phyloP scores from a whole-genome alignment of 2,113 vertebrate genomes.

The Ginglymostoma cirratum region DNA sequence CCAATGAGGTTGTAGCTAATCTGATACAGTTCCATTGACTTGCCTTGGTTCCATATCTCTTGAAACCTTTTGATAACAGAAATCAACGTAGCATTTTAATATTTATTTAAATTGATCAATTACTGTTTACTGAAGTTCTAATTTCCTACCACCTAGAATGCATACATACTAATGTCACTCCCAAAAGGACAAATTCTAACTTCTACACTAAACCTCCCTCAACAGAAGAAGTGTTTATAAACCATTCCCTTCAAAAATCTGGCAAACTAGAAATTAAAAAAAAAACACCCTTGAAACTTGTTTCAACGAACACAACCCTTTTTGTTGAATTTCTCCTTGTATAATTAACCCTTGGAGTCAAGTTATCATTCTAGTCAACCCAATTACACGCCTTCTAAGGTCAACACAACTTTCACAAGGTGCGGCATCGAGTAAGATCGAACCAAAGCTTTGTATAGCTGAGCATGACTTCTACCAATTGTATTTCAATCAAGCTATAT shows the following conservation, averaged over 20 bases:
- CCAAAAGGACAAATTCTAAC: background rate
- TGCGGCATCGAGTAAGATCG: too few species aligned
- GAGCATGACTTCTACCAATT: too few species aligned
- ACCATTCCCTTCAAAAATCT: background rate
- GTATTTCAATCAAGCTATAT: background rate
- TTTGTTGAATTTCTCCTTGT: background rate
- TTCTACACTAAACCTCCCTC: background rate
- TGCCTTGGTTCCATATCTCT: background rate
- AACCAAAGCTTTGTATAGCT: too few species aligned
- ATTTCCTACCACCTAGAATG: background rate
- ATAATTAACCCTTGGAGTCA: background rate
- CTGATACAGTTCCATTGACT: background rate
- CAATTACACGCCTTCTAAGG: background rate
- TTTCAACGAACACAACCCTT: background rate
- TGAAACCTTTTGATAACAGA: background rate
- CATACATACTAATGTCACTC: background rate
- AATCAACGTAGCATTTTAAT: background rate
- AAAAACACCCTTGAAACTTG: background rate
- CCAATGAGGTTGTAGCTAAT: background rate
- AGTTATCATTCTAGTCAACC: background rate
- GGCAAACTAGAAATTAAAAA: background rate
- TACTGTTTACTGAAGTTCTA: background rate
- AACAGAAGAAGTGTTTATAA: background rate
- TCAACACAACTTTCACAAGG: background rate
- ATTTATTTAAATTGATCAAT: background rate